These are phyloP conservation scores for Rutilus rutilus DNA, from an alignment of 2,113 vertebrate species.

Conservation along the genomic window DNA sequence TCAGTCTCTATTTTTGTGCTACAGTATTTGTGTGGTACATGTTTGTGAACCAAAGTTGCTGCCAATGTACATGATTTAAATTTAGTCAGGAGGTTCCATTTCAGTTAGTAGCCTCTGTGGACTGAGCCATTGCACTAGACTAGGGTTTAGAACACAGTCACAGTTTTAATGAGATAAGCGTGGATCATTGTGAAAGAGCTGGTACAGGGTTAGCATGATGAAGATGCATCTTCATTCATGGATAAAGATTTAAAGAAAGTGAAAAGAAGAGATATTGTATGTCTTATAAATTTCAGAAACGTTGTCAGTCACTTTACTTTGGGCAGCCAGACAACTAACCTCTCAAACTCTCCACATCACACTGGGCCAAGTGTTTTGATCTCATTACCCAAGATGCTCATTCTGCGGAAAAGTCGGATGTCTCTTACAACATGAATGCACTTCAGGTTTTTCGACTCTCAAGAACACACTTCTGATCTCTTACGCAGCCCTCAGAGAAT, in stretches of 20 bases:
- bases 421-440: constrained; percentile 51
- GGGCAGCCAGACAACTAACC: constrained; percentile 43
- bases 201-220: neutral
- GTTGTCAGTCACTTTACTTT: constrained; percentile 50
- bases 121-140: neutral
- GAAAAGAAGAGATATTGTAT: neutral
- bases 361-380: constrained; percentile 62
- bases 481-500: constrained; percentile 57
- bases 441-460: constrained; percentile 22
- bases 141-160: neutral
- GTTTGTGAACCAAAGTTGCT: neutral
- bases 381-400: constrained; percentile 56
- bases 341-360: constrained; percentile 47
- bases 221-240: neutral
- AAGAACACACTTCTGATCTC: constrained; percentile 67
- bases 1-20: no score
- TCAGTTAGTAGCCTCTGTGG: neutral
- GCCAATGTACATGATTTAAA: neutral
- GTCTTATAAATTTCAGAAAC: neutral
- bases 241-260: constrained; percentile 6
- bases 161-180: neutral
- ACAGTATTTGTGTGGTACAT: no score
- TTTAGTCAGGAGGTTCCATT: neutral
- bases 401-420: constrained; percentile 51
- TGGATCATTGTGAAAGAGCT: no score